Evolutionary conservation across 2,797 vertebrate species (phyloP), one percentile per base, ranked within the genome.

Genomic region (Miichthys miiuy): DNA sequence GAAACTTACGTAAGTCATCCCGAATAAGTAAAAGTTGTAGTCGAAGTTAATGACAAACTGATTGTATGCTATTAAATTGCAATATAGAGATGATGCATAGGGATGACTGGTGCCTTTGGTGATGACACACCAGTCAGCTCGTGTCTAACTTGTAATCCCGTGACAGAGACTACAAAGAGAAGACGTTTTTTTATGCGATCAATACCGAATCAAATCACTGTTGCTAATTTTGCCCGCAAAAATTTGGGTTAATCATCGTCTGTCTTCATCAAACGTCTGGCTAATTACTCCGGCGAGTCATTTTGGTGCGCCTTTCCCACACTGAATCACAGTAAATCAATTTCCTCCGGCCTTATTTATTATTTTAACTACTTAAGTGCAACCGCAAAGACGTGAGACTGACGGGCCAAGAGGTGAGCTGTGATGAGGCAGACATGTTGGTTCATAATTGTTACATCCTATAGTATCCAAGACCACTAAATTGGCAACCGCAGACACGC

Each of bases 61-160:
- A 86, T 86, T 75, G 75, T 18, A 62, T 75, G 54, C 42, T 69
- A 81, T 84, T 88, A 86, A 86, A 87, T 20, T 1, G 66, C 65
- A 75, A 64, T 78, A 38, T 18, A 52, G 58, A 20, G 52, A 69
- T 77, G 81, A 82, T 68, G 67, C 65, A 50, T n/a, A 12, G 64
- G 67, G 58, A 7, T 23, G 50, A 47, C 64, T 68, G 76, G 41
- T 47, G 77, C 38, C 44, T 54, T 34, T 5, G 6, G 68, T 27
- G 42, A 16, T 50, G 70, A 77, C 16, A 46, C n/a, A 61, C 21
- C n/a, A 44, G 48, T 34, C 41, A 50, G 12, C 58, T 57, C 67
- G 23, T 48, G 54, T 51, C n/a, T 11, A 44, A 44, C 3, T 34
- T 21, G 17, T 61, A 23, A 64, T 68, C 7, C 42, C 42, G 41